Base-by-base conservation (phyloP, 1,140 invertebrate species). In the Drosophila nigromelanica region DNA sequence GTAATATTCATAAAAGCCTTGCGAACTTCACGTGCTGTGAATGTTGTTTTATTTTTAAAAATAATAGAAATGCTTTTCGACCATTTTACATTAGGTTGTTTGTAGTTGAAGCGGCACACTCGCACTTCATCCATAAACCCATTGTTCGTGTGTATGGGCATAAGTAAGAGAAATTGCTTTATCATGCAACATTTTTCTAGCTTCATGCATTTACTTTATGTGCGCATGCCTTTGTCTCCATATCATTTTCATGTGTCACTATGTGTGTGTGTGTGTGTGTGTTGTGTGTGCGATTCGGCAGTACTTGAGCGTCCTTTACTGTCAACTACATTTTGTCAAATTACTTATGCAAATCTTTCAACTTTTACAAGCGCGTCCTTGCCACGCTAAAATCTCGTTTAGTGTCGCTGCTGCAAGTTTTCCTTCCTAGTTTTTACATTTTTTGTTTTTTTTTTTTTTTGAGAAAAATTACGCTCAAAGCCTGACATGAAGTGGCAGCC, bases 341-440 rank as follows among this genome's bases (percentile, higher is more conserved):
- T 89, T 89, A 89, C 83, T 89, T 89, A 89, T 89, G 83, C 83
- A 89, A 89, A 89, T 89, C 83, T 89, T 89, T 89, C 80, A 89
- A 89, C 83, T 89, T 89, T 83, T 89, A 89, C 85, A 89, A 89
- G 76, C 83, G 80, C 79, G 76, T 83, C 73, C 76, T 80, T 89
- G 83, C 78, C 78, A 89, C 66, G 78, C 68, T 67, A 83, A 79
- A 83, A 80, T 86, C 80, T 82, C 83, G 83, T 89, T 87, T 83
- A 83, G 71, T 68, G 71, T 39, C 61, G 51, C 60, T 58, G 18
- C 21, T 30, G 21, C 60, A 66, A 33, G 33, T 52, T 52, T 11
- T 27, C 33, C 24, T 54, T 10, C 47, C 69, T 69, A 63, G 74
- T n/a, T 60, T 56, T 54, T 37, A n/a, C n/a, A n/a, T n/a, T n/a